phyloP scores from a whole-genome alignment of 2,797 vertebrate genomes.

The Balearica regulorum region DNA sequence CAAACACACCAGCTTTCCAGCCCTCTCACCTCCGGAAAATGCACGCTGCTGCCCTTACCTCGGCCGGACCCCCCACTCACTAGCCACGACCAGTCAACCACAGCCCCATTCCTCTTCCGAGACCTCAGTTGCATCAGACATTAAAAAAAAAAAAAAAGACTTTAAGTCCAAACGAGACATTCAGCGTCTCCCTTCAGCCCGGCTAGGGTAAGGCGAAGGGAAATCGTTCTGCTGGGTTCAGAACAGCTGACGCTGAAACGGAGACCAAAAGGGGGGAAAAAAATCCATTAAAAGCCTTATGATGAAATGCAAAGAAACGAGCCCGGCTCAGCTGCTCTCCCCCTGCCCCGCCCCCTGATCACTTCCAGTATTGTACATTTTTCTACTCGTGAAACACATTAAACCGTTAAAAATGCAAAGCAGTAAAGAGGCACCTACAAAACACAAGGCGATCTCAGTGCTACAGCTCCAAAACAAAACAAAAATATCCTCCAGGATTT shows the following conservation, averaged over 20 bases:
- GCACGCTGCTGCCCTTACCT: background rate
- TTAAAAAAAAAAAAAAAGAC: background rate
- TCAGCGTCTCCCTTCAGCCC: background rate
- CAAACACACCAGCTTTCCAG: background rate
- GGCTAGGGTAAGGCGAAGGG: background rate
- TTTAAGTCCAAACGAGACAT: background rate
- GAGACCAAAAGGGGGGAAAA: background rate
- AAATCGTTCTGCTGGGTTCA: background rate
- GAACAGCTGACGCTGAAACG: constrained; percentile 33
- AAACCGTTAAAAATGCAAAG: constrained; percentile 44
- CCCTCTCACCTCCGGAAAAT: background rate
- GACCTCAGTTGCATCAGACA: constrained; percentile 23
- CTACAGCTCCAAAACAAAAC: constrained; percentile 1
- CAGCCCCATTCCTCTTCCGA: constrained; percentile 22
- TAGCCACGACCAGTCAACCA: constrained; percentile 15
- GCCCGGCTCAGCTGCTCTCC: constrained; percentile 54
- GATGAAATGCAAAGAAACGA: constrained; percentile 60
- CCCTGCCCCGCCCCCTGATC: constrained; percentile 58
- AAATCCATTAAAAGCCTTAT: constrained; percentile 39
- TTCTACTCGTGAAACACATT: constrained; percentile 34
- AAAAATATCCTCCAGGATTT: constrained; percentile 5
- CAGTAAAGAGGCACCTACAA: constrained; percentile 45
- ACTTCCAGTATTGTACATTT: constrained; percentile 45
- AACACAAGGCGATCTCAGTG: background rate
- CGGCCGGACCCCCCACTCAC: background rate